A percentile compares a stretch with the other conserved stretches of the same genome.
phyloP scores from a whole-genome alignment of 2,113 vertebrate species.

The Edolisoma coerulescens region DNA sequence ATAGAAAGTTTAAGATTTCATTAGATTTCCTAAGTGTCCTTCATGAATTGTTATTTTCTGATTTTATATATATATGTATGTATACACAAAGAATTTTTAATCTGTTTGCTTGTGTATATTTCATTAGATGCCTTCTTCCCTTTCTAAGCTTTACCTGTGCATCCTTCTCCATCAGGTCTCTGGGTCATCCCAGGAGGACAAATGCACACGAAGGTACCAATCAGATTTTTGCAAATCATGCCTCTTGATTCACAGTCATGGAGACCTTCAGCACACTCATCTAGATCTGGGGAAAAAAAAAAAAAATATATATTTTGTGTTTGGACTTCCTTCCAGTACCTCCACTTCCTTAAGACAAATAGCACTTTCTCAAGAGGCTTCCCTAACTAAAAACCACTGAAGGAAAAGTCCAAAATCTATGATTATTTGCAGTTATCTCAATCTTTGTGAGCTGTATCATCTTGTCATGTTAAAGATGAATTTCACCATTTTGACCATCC shows the following conservation, averaged over 20 bases:
- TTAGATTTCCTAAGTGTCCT: neutral
- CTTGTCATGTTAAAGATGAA: neutral
- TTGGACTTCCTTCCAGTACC: neutral
- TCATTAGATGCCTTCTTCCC: neutral
- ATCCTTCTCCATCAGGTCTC: slow-evolving; percentile 78
- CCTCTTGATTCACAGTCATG: slow-evolving; percentile 83
- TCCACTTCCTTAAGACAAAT: neutral
- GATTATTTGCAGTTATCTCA: neutral
- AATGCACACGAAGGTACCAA: slow-evolving; percentile 87
- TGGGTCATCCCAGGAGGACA: slow-evolving; percentile 81
- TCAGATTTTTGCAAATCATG: slow-evolving; percentile 87
- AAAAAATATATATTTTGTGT: neutral
- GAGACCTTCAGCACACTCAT: slow-evolving; percentile 81
- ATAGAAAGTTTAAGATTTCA: neutral
- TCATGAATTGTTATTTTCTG: neutral
- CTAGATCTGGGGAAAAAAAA: slow-evolving; percentile 68
- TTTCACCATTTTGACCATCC: neutral
- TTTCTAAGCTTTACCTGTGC: slow-evolving; percentile 71
- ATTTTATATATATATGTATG: neutral
- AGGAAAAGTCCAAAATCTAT: neutral
- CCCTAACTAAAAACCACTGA: neutral
- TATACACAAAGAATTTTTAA: neutral
- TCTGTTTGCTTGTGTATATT: neutral
- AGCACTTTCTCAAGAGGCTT: neutral
- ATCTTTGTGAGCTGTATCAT: neutral